A percentile compares a stretch with the other conserved stretches of the same genome.
phyloP scores from a whole-genome alignment of 2,888 invertebrate genomes.

The Phrixothrix hirtus region DNA sequence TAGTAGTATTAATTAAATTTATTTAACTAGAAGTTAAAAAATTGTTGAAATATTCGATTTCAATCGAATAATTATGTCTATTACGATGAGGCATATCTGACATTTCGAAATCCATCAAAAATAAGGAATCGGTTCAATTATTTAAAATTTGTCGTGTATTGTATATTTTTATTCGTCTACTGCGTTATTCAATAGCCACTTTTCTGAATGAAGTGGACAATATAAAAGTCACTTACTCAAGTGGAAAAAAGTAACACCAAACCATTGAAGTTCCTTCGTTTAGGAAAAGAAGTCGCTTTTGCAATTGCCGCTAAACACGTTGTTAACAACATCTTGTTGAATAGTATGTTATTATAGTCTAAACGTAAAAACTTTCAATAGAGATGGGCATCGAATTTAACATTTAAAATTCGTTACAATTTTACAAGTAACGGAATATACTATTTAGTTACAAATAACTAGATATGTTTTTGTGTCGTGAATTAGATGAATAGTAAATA shows the following conservation, averaged over 20 bases:
- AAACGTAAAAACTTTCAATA: constrained; percentile 10
- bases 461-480: too few relatives aligned
- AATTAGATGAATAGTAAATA: too few relatives aligned
- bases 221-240: constrained; percentile 35
- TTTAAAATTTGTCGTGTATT: too few relatives aligned
- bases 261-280: constrained; percentile 18
- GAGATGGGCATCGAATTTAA: constrained; percentile 16
- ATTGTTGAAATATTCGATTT: background rate
- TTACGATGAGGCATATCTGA: too few relatives aligned
- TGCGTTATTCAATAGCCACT: constrained; percentile 18
- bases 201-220: constrained; percentile 32
- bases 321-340: constrained; percentile 29
- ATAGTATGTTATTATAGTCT: constrained; percentile 10
- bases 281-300: constrained; percentile 23
- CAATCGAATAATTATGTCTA: background rate
- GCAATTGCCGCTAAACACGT: constrained; percentile 31
- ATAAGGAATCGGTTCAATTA: too few relatives aligned
- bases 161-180: constrained; percentile 26
- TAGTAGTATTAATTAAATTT: too few relatives aligned
- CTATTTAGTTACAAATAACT: background rate
- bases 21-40: too few relatives aligned
- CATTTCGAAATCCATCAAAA: too few relatives aligned
- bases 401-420: too few relatives aligned
- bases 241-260: constrained; percentile 33
- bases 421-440: too few relatives aligned